A percentile compares a stretch with the other conserved stretches of the same genome.
phyloP scores from a whole-genome alignment of 2,797 vertebrate species.

The Calcarius lapponicus region DNA sequence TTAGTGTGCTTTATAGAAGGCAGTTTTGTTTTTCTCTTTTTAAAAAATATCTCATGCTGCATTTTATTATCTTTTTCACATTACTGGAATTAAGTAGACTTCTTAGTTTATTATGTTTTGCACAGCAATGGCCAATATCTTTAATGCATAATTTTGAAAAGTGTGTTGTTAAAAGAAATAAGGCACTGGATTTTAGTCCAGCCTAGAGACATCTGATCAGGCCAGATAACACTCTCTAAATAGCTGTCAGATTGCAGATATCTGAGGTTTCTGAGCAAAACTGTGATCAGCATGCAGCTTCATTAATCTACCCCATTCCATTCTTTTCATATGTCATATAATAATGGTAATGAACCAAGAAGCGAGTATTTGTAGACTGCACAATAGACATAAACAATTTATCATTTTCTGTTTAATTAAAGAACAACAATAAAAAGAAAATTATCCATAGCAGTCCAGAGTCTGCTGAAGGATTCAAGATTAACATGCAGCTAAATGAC shows the following conservation, averaged over 20 bases:
- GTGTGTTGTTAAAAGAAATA: background rate
- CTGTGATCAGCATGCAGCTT: background rate
- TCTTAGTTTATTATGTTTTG: background rate
- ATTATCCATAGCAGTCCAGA: slow-evolving; percentile 26
- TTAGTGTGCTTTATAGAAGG: background rate
- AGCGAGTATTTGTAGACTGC: slow-evolving; percentile 53
- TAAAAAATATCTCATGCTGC: background rate
- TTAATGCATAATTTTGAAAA: background rate
- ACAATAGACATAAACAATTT: slow-evolving; percentile 68
- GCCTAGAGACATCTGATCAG: slow-evolving; percentile 2
- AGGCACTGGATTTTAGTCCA: background rate
- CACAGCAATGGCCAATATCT: background rate
- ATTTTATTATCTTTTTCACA: background rate
- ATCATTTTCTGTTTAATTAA: slow-evolving; percentile 73
- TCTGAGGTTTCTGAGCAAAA: slow-evolving; percentile 1
- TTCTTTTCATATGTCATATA: slow-evolving; percentile 57
- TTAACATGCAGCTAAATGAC: background rate
- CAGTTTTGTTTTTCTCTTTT: background rate
- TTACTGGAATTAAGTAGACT: background rate
- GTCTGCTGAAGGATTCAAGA: slow-evolving; percentile 37
- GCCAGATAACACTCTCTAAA: background rate
- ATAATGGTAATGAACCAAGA: slow-evolving; percentile 68
- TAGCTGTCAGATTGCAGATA: background rate
- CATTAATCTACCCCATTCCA: slow-evolving; percentile 55
- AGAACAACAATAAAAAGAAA: slow-evolving; percentile 67